Evolutionary conservation across 2,888 invertebrate genomes (phyloP).

Genomic region (Archaeoteleia sp.): DNA sequence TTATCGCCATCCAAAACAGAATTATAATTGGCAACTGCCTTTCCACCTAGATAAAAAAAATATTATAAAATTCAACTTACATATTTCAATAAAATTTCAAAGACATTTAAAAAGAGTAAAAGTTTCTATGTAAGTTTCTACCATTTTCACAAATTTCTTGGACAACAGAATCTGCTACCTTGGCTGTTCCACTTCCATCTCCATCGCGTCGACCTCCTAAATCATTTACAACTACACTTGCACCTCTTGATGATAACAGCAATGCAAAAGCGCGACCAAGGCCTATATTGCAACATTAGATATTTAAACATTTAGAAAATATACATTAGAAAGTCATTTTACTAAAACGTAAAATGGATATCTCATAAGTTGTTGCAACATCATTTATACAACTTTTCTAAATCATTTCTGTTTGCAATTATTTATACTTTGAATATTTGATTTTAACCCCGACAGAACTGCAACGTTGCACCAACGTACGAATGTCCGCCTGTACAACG

Average conservation of each 20-base stretch:
- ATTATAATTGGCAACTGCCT: conserved; percentile 94
- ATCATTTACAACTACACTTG: conserved; percentile 98
- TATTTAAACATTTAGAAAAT: no score
- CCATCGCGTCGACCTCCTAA: conserved; percentile 92
- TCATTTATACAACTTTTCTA: no score
- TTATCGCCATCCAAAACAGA: conserved; percentile 98
- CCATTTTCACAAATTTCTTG: conserved; percentile 89
- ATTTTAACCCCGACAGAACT: no score
- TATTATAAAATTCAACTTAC: neutral
- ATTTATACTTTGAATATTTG: no score
- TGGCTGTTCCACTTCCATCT: conserved; percentile 84
- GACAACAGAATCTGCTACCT: conserved; percentile 94
- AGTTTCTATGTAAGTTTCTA: conserved; percentile 69
- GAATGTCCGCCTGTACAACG: no score
- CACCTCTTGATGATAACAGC: conserved; percentile 92
- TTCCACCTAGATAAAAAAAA: conserved; percentile 88
- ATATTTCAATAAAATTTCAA: no score
- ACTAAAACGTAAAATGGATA: no score
- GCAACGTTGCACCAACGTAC: no score
- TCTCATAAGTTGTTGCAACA: no score
- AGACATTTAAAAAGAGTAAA: no score
- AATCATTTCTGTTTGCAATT: no score
- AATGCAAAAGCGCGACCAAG: conserved; percentile 95
- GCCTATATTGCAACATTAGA: conserved; percentile 77
- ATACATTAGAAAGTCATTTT: no score